Conservation (phyloP, 2,888 invertebrate genomes). For the Agrypnus murinus region DNA sequence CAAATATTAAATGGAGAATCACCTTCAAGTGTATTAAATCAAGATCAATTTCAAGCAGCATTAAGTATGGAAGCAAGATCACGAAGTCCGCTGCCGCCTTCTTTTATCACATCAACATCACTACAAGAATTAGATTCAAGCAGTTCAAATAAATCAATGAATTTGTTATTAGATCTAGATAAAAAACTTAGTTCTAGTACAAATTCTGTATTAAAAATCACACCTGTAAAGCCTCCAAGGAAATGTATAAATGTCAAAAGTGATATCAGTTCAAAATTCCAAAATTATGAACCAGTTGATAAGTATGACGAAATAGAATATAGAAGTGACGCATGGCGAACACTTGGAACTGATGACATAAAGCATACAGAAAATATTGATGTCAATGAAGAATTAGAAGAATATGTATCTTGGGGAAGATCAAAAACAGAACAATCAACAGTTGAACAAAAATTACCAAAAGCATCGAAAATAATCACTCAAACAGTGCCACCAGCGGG, state of each 20-base stretch:
- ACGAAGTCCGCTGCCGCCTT: conserved; percentile 84
- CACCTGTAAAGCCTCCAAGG: conserved; percentile 66
- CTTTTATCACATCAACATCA: conserved; percentile 69
- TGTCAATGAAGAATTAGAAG: conserved; percentile 65
- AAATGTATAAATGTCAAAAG: conserved; percentile 48
- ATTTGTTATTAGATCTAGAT: conserved; percentile 44
- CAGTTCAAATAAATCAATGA: conserved; percentile 63
- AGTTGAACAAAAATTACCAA: conserved; percentile 63
- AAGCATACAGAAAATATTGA: conserved; percentile 79
- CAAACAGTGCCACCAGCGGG: conserved; percentile 56
- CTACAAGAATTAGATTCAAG: conserved; percentile 71
- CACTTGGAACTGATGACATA: conserved; percentile 83
- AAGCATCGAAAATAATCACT: conserved; percentile 75
- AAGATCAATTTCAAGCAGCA: conserved; percentile 83
- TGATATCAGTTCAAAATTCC: conserved; percentile 65
- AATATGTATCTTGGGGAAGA: conserved; percentile 71
- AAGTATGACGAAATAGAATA: conserved; percentile 86
- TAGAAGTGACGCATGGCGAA: conserved; percentile 87
- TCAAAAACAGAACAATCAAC: conserved; percentile 66
- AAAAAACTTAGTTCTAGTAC: conserved; percentile 45
- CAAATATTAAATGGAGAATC: conserved; percentile 84
- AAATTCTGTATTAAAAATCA: conserved; percentile 33
- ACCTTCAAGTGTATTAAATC: conserved; percentile 74
- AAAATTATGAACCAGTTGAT: conserved; percentile 72
- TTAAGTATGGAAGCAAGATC: conserved; percentile 88